These are phyloP conservation scores for Sminthurinus aureus DNA, from an alignment of 2,888 invertebrate species.

Conservation along the genomic window DNA sequence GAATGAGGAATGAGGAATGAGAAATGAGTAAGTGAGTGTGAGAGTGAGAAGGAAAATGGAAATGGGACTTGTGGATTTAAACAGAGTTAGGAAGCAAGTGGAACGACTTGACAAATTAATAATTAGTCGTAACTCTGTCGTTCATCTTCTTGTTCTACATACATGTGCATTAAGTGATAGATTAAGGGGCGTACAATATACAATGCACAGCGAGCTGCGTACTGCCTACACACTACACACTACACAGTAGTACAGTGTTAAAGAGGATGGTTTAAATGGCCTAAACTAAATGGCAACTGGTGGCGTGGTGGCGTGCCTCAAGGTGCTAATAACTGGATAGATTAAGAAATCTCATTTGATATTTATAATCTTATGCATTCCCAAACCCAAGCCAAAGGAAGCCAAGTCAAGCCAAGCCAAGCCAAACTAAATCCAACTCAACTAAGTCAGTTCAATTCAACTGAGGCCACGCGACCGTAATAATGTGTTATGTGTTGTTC, in stretches of 20 bases:
- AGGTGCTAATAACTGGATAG: constrained; percentile 38
- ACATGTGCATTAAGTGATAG: too few species aligned
- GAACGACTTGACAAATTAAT: constrained; percentile 37
- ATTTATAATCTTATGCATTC: constrained; percentile 25
- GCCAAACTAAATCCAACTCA: too few species aligned
- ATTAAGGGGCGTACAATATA: too few species aligned
- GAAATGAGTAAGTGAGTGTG: background rate
- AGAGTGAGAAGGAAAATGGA: background rate
- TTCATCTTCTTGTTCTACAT: background rate
- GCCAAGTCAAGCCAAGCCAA: background rate
- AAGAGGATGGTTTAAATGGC: too few species aligned
- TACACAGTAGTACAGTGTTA: too few species aligned
- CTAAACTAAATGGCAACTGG: too few species aligned
- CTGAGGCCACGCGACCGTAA: too few species aligned
- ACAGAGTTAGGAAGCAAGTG: background rate
- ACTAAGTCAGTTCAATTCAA: too few species aligned
- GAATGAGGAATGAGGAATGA: background rate
- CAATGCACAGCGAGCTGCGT: background rate
- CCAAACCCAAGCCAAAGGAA: background rate
- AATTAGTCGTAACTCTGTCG: constrained; percentile 13
- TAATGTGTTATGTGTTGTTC: too few species aligned
- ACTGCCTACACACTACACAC: background rate
- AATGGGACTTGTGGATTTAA: too few species aligned
- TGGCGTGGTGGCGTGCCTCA: constrained; percentile 7
- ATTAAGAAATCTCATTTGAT: constrained; percentile 41